These are phyloP conservation scores for Gastrophysa polygoni DNA, from an alignment of 2,888 invertebrate genomes.

Conservation along the genomic window DNA sequence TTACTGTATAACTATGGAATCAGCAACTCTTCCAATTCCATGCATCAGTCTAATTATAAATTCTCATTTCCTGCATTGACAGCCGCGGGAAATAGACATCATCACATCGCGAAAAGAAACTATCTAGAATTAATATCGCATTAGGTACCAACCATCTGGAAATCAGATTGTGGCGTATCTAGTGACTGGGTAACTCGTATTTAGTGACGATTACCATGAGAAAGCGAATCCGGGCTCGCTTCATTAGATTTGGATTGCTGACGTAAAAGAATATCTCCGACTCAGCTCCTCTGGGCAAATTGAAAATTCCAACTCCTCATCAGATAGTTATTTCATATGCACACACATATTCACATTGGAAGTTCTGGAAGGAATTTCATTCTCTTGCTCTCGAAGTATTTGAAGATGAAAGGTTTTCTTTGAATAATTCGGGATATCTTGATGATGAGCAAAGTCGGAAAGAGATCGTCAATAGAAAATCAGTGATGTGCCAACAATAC, in stretches of 20 bases:
- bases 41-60: no score
- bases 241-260: conserved; percentile 32
- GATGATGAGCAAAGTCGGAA: background rate
- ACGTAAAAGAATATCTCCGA: conserved; percentile 33
- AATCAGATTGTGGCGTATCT: conserved; percentile 23
- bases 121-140: conserved; percentile 16
- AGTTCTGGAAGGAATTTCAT: conserved; percentile 40
- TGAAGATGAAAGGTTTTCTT: background rate
- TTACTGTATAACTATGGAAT: no score
- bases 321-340: conserved; percentile 45
- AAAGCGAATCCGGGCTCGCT: conserved; percentile 15
- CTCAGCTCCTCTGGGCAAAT: conserved; percentile 37
- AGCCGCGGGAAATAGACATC: background rate
- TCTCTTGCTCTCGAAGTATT: background rate
- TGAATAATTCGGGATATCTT: background rate
- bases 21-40: no score
- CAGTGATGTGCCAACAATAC: background rate
- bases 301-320: conserved; percentile 42
- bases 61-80: background rate
- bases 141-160: conserved; percentile 14
- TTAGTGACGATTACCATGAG: conserved; percentile 20
- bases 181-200: conserved; percentile 1
- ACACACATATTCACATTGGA: conserved; percentile 43
- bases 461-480: background rate
- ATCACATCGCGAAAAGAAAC: conserved; percentile 5